Percentiles rank a stretch among this genome's conserved stretches.
Conservation (phyloP, 2,888 invertebrate species). For the Epistrophe grossulariae region DNA sequence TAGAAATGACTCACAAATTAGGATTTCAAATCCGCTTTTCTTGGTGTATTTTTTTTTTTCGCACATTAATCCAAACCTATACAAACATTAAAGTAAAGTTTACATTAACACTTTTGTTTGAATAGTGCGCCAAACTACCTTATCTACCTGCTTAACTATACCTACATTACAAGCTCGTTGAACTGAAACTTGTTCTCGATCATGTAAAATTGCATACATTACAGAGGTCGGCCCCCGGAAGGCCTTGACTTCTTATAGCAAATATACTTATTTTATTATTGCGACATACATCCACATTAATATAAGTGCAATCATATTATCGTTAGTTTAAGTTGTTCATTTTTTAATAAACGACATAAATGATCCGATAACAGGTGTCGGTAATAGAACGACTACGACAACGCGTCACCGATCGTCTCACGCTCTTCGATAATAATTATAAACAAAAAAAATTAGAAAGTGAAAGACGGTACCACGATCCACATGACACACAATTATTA, state of each 20-base stretch:
- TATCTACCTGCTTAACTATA: no score
- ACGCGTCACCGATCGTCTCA: slow-evolving; percentile 5
- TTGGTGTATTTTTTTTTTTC: no score
- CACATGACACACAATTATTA: slow-evolving; percentile 26
- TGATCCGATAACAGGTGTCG: slow-evolving; percentile 13
- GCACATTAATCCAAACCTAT: no score
- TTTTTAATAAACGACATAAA: not conserved
- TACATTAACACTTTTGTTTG: slow-evolving; percentile 1
- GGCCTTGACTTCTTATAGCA: slow-evolving; percentile 66
- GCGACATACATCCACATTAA: slow-evolving; percentile 4
- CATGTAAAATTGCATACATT: slow-evolving; percentile 52
- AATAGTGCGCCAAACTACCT: not conserved
- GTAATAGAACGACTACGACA: not conserved
- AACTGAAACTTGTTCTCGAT: slow-evolving; percentile 33
- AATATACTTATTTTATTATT: not conserved
- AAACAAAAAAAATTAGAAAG: slow-evolving; percentile 38
- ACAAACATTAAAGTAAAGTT: not conserved
- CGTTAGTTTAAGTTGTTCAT: not conserved
- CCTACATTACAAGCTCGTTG: slow-evolving; percentile 35
- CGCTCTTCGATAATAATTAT: not conserved
- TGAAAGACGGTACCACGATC: slow-evolving; percentile 29
- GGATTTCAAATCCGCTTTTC: slow-evolving; percentile 14
- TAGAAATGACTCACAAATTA: slow-evolving; percentile 1
- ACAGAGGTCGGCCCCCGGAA: slow-evolving; percentile 62
- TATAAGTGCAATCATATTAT: not conserved